Base-by-base conservation (phyloP, 2,113 vertebrate genomes). In the Amazona vittata region DNA sequence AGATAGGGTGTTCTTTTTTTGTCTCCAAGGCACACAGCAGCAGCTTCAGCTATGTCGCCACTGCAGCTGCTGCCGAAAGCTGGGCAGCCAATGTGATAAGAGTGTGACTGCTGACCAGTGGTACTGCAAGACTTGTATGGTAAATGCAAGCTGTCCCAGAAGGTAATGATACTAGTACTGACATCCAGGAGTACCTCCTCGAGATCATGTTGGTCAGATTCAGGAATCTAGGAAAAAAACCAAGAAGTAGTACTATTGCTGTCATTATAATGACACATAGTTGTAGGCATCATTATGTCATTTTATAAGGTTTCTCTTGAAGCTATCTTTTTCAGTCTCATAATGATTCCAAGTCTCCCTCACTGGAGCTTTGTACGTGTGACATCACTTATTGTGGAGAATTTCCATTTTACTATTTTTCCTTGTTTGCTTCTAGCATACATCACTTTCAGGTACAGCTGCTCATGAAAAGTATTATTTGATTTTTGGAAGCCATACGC, bases 1-100 rank as follows among this genome's bases (percentile, higher is more conserved):
- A 98, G 93, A 94, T 63, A 94, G 81, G 62, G 60, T 81, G 67
- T 95, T 93, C 84, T 93, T 93, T 94, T 96, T 96, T 94, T 96
- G 95, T 95, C 94, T 96, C 92, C 63, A 89, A 97, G 86, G 91
- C 92, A 92, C 79, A 95, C 85, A 96, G 91, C 79, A 96, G 90
- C 93, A 88, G 82, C 47, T 93, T 52, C 41, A 95, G 92, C 93
- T 80, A 53, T 94, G 93, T 29, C 62, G 29, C 94, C 78, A 78
- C 96, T 96, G 92, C 96, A 91, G 76, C 87, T 90, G 52, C 83
- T 83, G 85, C 64, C 0, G 17, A 43, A 84, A 77, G 25, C 53
- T 94, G 77, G 47, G 76, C 83, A 77, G 37, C 39, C n/a, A 64
- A 33, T 0, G 1, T 46, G 94, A 20, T 85, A 93, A 85, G 13